Evolutionary conservation across 2,888 invertebrate species (phyloP), one percentile per base, ranked within the genome.

Genomic region (Xestia c-nigrum): DNA sequence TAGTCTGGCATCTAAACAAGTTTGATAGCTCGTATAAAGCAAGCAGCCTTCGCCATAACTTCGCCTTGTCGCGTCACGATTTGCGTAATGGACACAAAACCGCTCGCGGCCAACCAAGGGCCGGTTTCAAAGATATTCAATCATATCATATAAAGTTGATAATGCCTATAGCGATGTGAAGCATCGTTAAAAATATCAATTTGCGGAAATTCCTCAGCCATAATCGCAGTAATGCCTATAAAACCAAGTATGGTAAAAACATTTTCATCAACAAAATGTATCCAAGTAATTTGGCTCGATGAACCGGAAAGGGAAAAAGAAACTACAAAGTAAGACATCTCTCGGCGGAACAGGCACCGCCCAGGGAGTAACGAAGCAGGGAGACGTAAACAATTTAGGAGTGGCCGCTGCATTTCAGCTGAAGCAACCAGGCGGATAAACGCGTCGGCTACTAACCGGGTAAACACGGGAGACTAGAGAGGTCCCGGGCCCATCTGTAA

Each of bases 301-400:
- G 88, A 87, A 78, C 86, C 59, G 83, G 76, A 87, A 88, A 86
- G 76, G 69, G 71, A 85, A 89, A 90, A 87, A 75, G 64, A 80
- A 76, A 84, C 50, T 82, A 85, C 81, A 89, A 85, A 87, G 83
- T 87, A 84, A 84, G 81, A 88, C 85, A 86, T 88, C 85, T 91
- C 88, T 85, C 81, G 78, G 74, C 59, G 77, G 81, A 78, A 85
- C 79, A 85, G 81, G 76, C 78, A 83, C 86, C 83, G 86, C 83
- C 86, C 85, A 81, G 88, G 85, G 86, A 85, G 85, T 87, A 88
- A 86, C 85, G 89, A 91, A 83, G 89, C 91, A 92, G 85, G 90
- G 89, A 91, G 91, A 92, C 93, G 92, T 93, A 93, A 95, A 94
- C 94, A 94, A 94, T 94, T 94, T 93, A 90, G 91, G 90, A 93